Base-by-base conservation (phyloP, 2,113 vertebrate genomes). In the Nerophis ophidion region DNA sequence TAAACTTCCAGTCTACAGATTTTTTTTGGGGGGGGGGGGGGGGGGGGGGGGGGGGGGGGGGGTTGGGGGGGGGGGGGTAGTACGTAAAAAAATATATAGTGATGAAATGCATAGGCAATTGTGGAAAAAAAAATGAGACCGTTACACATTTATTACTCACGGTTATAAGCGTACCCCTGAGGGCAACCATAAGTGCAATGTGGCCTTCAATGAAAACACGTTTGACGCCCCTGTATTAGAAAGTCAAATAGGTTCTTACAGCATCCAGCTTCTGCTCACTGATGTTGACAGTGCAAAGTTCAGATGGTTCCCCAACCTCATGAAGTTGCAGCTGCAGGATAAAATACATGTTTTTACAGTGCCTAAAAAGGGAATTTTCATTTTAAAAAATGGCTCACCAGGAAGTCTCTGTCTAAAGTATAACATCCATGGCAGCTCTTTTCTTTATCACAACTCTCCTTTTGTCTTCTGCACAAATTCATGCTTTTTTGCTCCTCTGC, bases 201-300 rank as follows among this genome's bases (percentile, higher is more conserved):
- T 26, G 26, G 26, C 26, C 26, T 4, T 26, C 26, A 26, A 26
- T 26, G 26, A 26, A 26, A 26, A 26, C 26, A 26, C 26, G 26
- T 26, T 26, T 26, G 26, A 26, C 26, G 26, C 26, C 26, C 26
- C 26, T 26, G 2, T 26, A 26, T 26, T 26, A 26, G 10, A 40
- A 0, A 46, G 4, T 10, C 45, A 19, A 47, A 17, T 8, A 40
- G 36, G 40, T 47, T 64, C 90, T 87, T 86, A 95, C 93, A 73
- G 82, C 77, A 49, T 74, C 77, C 53, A 95, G 78, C 26, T 88
- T 85, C 74, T 84, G 84, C 57, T 90, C 88, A 6, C 88, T 93
- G 66, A 95, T 76, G 14, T 93, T 79, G 53, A 93, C 68, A 8
- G 58, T 87, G 80, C 89, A 93, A 46, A 95, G 83, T 12, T 95